A percentile compares a stretch with the other conserved stretches of the same genome.
Conservation (phyloP, 2,888 invertebrate genomes). For the Hyalella azteca region DNA sequence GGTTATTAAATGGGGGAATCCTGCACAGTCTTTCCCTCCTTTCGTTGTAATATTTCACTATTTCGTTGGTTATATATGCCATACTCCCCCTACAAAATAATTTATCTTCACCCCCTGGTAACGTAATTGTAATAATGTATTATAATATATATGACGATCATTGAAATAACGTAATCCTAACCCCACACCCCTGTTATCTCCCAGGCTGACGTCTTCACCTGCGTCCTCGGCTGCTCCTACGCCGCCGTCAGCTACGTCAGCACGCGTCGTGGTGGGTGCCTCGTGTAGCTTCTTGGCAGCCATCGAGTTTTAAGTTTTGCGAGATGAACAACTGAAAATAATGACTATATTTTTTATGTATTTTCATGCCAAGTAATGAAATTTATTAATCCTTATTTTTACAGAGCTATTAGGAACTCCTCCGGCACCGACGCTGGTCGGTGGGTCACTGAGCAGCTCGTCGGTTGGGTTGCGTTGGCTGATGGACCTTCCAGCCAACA, state of each 20-base stretch:
- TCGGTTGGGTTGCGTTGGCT: constrained; percentile 53
- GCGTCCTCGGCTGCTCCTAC: constrained; percentile 53
- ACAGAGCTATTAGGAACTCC: constrained; percentile 42
- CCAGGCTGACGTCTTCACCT: constrained; percentile 40
- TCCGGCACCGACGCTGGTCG: constrained; percentile 44
- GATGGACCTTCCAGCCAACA: not conserved
- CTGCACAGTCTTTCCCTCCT: too few relatives aligned
- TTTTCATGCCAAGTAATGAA: not conserved
- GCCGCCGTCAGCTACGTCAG: constrained; percentile 46
- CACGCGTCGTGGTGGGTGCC: constrained; percentile 41
- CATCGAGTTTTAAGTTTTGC: not conserved
- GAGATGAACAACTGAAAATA: not conserved
- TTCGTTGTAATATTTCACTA: not conserved
- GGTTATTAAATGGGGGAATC: too few relatives aligned
- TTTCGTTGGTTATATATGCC: not conserved
- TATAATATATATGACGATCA: not conserved
- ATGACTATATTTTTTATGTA: not conserved
- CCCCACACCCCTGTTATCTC: constrained; percentile 43
- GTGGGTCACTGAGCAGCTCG: constrained; percentile 43
- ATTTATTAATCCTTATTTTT: not conserved
- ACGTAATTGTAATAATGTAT: not conserved
- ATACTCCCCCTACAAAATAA: not conserved
- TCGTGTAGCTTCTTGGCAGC: not conserved
- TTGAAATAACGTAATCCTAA: not conserved
- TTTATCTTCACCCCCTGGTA: not conserved